phyloP scores from a whole-genome alignment of 2,888 invertebrate species.

The Mactromeris polynyma region DNA sequence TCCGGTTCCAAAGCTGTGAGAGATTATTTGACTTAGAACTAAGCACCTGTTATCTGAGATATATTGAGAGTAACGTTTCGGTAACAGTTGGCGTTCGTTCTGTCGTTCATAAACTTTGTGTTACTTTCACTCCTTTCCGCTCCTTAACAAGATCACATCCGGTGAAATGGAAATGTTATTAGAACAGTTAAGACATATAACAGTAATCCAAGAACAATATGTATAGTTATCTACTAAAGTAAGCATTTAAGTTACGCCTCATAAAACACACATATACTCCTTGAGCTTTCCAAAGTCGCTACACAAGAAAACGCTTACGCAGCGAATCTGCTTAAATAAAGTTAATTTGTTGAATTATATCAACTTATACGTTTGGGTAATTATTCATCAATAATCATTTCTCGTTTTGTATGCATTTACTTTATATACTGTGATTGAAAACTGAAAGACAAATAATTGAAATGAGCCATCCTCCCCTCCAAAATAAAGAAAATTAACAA shows the following conservation, averaged over 20 bases:
- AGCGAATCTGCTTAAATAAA: too few species aligned
- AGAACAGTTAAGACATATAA: neutral
- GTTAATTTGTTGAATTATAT: too few species aligned
- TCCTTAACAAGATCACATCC: neutral
- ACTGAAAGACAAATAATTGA: too few species aligned
- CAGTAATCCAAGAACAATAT: neutral
- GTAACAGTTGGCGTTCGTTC: constrained; percentile 3
- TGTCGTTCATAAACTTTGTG: neutral
- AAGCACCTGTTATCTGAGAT: constrained; percentile 11
- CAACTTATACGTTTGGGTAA: too few species aligned
- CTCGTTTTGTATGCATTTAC: too few species aligned
- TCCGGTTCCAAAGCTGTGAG: neutral
- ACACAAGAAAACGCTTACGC: too few species aligned
- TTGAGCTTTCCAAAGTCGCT: too few species aligned
- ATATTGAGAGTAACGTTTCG: neutral
- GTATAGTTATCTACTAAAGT: neutral
- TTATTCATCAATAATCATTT: too few species aligned
- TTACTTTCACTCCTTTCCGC: constrained; percentile 10
- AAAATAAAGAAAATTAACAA: too few species aligned
- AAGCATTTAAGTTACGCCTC: neutral
- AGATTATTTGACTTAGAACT: neutral
- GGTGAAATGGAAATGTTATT: neutral
- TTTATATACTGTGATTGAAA: too few species aligned
- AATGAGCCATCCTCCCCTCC: too few species aligned
- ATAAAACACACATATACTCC: neutral